These are phyloP conservation scores for Orchestia grillus DNA, from an alignment of 1,140 invertebrate species.

Conservation along the genomic window DNA sequence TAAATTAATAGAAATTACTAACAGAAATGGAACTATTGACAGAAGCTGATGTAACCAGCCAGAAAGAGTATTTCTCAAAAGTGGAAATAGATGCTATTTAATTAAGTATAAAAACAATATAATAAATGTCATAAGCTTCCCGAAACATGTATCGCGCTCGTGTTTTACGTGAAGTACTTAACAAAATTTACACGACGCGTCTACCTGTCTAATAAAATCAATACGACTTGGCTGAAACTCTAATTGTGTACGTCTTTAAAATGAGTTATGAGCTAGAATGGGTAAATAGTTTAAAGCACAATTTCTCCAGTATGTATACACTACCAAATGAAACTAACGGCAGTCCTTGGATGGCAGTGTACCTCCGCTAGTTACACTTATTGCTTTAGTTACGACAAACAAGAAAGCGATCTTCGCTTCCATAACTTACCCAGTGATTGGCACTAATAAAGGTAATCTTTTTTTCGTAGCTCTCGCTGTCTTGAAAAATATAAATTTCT, in stretches of 20 bases:
- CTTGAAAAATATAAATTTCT: not conserved
- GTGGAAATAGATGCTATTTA: not conserved
- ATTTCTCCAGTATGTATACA: not conserved
- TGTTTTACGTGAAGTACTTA: not conserved
- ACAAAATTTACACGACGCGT: not conserved
- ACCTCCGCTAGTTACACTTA: not conserved
- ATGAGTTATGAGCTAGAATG: not conserved
- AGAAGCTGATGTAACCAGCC: not conserved
- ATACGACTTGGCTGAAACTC: not conserved
- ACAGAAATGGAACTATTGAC: not conserved
- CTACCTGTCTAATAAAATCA: not conserved
- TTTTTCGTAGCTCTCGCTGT: not conserved
- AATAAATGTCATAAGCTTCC: not conserved
- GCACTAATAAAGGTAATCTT: not conserved
- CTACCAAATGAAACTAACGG: not conserved
- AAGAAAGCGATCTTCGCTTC: not conserved
- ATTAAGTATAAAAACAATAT: not conserved
- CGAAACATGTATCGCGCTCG: not conserved
- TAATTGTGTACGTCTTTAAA: not conserved
- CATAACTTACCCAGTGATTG: not conserved
- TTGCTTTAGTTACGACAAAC: constrained; percentile 36
- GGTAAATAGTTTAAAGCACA: not conserved
- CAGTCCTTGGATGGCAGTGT: not conserved
- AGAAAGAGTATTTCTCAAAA: not conserved
- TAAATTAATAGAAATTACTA: not conserved